Percentiles rank a stretch among this genome's conserved stretches.
phyloP scores from a whole-genome alignment of 2,888 invertebrate species.

The Yponomeuta cagnagella region DNA sequence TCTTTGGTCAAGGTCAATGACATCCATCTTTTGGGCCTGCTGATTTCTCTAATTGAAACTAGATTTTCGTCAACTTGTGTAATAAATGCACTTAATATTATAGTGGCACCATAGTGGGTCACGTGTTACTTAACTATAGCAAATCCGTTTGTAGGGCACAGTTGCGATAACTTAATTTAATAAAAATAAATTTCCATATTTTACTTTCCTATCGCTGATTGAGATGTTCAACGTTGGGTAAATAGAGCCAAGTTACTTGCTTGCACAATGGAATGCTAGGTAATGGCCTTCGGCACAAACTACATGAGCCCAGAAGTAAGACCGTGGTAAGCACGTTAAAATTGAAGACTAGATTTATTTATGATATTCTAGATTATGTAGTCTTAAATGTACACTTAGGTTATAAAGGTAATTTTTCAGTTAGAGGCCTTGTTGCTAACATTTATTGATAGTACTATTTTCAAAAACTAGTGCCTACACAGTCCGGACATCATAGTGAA shows the following conservation, averaged over 20 bases:
- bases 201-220: conserved; percentile 6
- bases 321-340: neutral
- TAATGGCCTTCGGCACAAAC: conserved; percentile 11
- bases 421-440: too few relatives aligned
- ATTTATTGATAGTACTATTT: too few relatives aligned
- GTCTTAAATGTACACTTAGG: too few relatives aligned
- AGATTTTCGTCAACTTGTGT: too few relatives aligned
- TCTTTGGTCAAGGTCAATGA: too few relatives aligned
- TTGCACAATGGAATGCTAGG: conserved; percentile 17
- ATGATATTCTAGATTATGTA: too few relatives aligned
- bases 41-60: too few relatives aligned
- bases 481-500: too few relatives aligned
- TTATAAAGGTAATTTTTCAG: too few relatives aligned
- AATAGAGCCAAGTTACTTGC: conserved; percentile 13
- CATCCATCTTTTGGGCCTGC: too few relatives aligned
- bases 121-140: neutral
- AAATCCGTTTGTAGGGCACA: conserved; percentile 5
- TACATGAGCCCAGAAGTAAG: neutral
- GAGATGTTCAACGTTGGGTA: neutral
- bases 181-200: conserved; percentile 8
- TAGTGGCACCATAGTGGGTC: neutral
- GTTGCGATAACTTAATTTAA: conserved; percentile 1
- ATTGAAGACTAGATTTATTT: neutral
- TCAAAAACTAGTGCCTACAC: too few relatives aligned
- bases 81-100: neutral